These are phyloP conservation scores for Apodemia mormo DNA, from an alignment of 2,888 invertebrate species.

Conservation along the genomic window DNA sequence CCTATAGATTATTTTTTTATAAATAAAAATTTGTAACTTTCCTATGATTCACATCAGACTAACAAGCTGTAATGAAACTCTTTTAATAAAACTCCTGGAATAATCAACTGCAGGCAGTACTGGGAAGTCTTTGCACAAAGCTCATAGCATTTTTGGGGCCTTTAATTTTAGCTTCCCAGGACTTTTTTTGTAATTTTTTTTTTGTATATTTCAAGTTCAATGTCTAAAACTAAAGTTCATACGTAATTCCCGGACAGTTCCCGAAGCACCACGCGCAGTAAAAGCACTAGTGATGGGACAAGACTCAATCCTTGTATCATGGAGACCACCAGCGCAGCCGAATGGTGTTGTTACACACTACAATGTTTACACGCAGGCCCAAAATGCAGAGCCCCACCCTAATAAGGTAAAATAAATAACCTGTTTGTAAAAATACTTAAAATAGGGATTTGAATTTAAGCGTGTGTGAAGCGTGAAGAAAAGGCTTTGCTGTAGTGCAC, in stretches of 20 bases:
- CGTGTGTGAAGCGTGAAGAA: too few species aligned
- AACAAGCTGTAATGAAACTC: too few species aligned
- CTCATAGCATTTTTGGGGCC: too few species aligned
- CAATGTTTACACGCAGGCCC: conserved; percentile 93
- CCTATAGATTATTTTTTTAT: background rate
- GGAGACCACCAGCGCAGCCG: conserved; percentile 95
- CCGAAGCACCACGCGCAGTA: conserved; percentile 95
- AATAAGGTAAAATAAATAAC: conserved; percentile 81
- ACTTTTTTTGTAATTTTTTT: background rate
- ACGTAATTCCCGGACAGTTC: conserved; percentile 82
- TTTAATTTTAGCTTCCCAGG: too few species aligned
- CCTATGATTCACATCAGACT: too few species aligned
- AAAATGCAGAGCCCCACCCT: conserved; percentile 85
- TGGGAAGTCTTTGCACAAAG: too few species aligned
- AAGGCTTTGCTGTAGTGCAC: too few species aligned
- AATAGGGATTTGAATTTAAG: too few species aligned
- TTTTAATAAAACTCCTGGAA: background rate
- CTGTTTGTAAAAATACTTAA: too few species aligned
- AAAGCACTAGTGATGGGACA: conserved; percentile 96
- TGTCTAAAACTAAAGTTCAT: background rate
- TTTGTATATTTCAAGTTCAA: background rate
- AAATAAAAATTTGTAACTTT: too few species aligned
- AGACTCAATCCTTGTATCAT: conserved; percentile 95
- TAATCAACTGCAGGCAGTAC: background rate
- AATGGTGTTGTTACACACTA: conserved; percentile 97